phyloP scores from a whole-genome alignment of 2,113 vertebrate species.

The Bothrops jararaca region DNA sequence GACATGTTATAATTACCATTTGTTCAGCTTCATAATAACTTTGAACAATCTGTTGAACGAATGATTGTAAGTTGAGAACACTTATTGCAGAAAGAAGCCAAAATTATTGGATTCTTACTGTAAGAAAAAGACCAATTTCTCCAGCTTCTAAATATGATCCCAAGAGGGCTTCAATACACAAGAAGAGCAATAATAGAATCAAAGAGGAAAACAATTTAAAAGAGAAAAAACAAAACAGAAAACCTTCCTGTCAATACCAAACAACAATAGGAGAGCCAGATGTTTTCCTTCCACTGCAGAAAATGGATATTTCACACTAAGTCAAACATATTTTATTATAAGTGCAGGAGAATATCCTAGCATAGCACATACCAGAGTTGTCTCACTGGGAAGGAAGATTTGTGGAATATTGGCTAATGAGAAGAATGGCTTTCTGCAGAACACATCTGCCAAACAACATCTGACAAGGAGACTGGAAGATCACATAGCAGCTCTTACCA shows the following conservation, averaged over 20 bases:
- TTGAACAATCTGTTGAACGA: background rate
- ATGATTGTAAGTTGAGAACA: background rate
- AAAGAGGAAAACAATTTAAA: background rate
- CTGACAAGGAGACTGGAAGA: background rate
- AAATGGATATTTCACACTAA: background rate
- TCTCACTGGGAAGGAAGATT: background rate
- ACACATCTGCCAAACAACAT: background rate
- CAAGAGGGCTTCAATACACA: background rate
- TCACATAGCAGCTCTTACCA: background rate
- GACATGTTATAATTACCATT: background rate
- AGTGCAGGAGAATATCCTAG: background rate
- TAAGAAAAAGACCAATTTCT: background rate
- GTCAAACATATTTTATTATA: background rate
- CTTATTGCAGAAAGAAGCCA: background rate
- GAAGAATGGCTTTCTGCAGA: background rate
- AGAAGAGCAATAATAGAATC: background rate
- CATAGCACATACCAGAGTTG: background rate
- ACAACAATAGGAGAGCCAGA: background rate
- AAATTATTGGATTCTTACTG: background rate
- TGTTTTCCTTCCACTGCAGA: background rate
- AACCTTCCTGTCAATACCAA: background rate
- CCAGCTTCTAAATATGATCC: background rate
- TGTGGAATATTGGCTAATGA: background rate
- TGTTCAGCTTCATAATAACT: background rate
- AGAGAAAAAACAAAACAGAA: background rate